Conservation (phyloP, 2,113 vertebrate genomes). For the Bos javanicus region DNA sequence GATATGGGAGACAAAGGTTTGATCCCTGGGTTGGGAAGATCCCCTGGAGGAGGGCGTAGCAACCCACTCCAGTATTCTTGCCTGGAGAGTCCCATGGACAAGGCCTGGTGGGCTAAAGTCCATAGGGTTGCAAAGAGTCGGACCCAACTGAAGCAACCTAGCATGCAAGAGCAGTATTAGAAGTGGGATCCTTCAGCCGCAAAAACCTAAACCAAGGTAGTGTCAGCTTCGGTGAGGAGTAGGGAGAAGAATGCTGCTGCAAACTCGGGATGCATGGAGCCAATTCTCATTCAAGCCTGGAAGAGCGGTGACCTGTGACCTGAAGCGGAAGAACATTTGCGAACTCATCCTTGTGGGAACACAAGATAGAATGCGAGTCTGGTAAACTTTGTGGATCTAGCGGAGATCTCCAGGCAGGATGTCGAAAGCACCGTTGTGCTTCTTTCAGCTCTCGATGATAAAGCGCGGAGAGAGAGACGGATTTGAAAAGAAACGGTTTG, state of each 20-base stretch:
- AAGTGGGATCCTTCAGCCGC: not conserved
- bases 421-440: accelerated
- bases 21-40: not conserved
- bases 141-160: not conserved
- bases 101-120: not conserved
- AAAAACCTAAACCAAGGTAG: not conserved
- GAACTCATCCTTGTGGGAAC: not conserved
- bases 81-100: not conserved
- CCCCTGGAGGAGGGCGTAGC: not conserved
- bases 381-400: accelerated
- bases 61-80: not conserved
- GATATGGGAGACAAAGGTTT: not conserved
- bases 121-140: no score
- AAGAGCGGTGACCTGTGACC: not conserved
- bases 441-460: not conserved
- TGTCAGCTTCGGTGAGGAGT: not conserved
- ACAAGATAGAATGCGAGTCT: accelerated
- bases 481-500: not conserved
- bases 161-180: not conserved
- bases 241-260: not conserved
- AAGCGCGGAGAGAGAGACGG: not conserved
- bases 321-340: no score
- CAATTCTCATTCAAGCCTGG: accelerated
- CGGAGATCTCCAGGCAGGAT: not conserved
- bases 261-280: not conserved